Conservation (phyloP, 2,888 invertebrate genomes). For the Xestia ashworthii region DNA sequence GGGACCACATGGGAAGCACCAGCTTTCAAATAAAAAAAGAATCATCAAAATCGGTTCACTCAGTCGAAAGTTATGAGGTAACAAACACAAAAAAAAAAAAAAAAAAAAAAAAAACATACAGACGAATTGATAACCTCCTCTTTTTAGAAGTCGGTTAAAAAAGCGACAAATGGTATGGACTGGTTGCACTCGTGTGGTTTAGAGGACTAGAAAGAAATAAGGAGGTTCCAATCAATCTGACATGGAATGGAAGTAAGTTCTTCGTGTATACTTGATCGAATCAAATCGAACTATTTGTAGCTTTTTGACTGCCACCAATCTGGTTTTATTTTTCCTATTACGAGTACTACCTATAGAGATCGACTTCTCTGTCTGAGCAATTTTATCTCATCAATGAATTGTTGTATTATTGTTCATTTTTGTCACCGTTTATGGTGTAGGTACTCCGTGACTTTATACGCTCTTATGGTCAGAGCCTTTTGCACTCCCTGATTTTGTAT, state of each 20-base stretch:
- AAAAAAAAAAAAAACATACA: too few species aligned
- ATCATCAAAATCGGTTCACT: too few species aligned
- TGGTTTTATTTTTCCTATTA: not conserved
- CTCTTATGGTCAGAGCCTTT: constrained; percentile 23
- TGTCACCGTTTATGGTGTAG: not conserved
- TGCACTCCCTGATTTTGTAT: constrained; percentile 47
- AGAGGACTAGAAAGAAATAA: constrained; percentile 1
- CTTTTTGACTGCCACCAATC: not conserved
- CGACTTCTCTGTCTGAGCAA: not conserved
- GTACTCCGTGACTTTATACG: not conserved
- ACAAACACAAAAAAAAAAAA: too few species aligned
- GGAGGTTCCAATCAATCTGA: constrained; percentile 30
- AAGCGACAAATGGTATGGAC: constrained; percentile 32
- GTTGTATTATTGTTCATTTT: not conserved
- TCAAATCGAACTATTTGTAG: not conserved
- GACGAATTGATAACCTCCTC: too few species aligned
- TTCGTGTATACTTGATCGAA: not conserved
- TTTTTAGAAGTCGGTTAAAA: too few species aligned
- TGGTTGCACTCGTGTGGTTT: constrained; percentile 25
- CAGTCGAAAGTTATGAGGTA: too few species aligned
- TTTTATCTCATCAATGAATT: not conserved
- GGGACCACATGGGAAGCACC: too few species aligned
- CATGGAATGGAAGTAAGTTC: not conserved
- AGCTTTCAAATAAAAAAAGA: too few species aligned
- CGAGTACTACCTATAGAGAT: too few species aligned